Evolutionary conservation across 2,888 invertebrate genomes (phyloP).

Genomic region (Morpho helenor): DNA sequence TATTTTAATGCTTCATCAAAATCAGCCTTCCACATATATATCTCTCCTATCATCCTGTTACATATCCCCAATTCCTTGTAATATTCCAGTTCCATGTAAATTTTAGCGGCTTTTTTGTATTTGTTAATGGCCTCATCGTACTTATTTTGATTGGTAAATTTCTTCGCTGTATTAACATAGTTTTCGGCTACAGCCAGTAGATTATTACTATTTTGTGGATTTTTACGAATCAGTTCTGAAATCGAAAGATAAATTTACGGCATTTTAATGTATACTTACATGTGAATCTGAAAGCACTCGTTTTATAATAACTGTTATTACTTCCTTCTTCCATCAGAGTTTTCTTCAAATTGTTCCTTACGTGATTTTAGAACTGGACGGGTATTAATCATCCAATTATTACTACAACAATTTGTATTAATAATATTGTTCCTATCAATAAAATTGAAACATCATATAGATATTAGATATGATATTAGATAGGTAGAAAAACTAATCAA

Average conservation of each 20-base stretch:
- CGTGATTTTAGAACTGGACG: too few relatives aligned
- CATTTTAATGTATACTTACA: too few relatives aligned
- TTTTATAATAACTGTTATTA: too few relatives aligned
- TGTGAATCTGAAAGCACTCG: too few relatives aligned
- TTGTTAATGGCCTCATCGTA: conserved; percentile 87
- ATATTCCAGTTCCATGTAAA: conserved; percentile 83
- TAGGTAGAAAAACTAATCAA: not conserved
- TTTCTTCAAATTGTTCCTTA: too few relatives aligned
- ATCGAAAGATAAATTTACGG: not conserved
- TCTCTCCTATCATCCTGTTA: conserved; percentile 93
- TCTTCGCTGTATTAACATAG: conserved; percentile 87
- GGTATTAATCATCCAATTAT: too few relatives aligned
- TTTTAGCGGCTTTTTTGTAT: conserved; percentile 84
- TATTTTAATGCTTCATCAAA: conserved; percentile 88
- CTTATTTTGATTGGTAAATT: conserved; percentile 82
- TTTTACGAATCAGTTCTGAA: conserved; percentile 83
- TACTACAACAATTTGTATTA: too few relatives aligned
- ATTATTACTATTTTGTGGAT: conserved; percentile 84
- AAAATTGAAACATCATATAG: too few relatives aligned
- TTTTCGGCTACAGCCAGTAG: conserved; percentile 82
- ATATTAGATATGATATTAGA: too few relatives aligned
- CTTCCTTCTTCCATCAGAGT: too few relatives aligned
- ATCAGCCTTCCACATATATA: conserved; percentile 85
- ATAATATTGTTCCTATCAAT: too few relatives aligned
- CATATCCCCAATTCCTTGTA: conserved; percentile 87